Percentiles rank a stretch among this genome's conserved stretches.
Conservation (phyloP, 2,113 vertebrate genomes). For the Microtus montanus region DNA sequence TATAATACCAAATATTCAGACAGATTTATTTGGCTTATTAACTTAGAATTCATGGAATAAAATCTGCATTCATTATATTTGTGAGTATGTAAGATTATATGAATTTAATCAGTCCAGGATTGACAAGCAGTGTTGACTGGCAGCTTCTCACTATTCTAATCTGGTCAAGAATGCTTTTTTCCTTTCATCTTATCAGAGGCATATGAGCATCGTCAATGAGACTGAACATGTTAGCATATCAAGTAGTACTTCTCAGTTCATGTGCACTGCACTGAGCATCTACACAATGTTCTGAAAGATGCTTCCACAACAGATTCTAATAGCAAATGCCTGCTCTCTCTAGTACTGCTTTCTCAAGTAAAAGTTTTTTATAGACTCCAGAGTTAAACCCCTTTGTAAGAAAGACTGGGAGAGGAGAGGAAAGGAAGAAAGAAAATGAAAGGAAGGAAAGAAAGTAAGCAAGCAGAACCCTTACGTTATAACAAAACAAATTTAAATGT, state of each 20-base stretch:
- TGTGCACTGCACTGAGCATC: not conserved
- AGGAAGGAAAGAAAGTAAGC: not conserved
- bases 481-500: not conserved
- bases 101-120: slow-evolving; percentile 60
- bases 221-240: slow-evolving; percentile 51
- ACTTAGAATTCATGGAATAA: slow-evolving; percentile 37
- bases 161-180: slow-evolving; percentile 63
- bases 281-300: not conserved
- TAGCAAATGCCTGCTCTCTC: not conserved
- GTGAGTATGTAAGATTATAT: slow-evolving; percentile 43
- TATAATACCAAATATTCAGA: slow-evolving; percentile 49
- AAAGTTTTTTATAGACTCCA: too few species aligned
- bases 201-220: slow-evolving; percentile 55
- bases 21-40: slow-evolving; percentile 59
- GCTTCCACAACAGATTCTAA: not conserved
- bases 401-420: too few species aligned
- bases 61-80: slow-evolving; percentile 58
- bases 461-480: not conserved
- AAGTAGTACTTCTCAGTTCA: slow-evolving; percentile 9
- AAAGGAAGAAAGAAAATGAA: not conserved
- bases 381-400: too few species aligned
- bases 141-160: slow-evolving; percentile 63
- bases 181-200: slow-evolving; percentile 59
- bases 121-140: slow-evolving; percentile 58
- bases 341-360: not conserved